Evolutionary conservation across 2,888 invertebrate species (phyloP), one percentile per base, ranked within the genome.

Genomic region (Tetheella fluctuosa): DNA sequence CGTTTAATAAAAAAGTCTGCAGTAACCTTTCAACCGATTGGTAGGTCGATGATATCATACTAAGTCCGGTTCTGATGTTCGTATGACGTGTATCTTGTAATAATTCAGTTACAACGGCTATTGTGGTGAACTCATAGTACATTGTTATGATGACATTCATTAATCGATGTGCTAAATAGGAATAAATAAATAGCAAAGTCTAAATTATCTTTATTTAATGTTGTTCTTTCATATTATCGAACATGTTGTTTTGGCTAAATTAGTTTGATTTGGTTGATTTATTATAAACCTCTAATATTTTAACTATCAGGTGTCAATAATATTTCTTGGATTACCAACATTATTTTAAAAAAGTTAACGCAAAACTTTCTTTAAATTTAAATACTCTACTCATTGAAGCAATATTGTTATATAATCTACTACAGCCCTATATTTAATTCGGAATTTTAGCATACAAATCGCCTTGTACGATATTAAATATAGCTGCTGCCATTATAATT

Each of bases 31-130:
- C 64, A 54, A 69, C 63, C 67, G 58, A 34, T 48, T 10, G 54
- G 23, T 65, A 64, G 58, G 59, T 15, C 37, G 69, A 72, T 80
- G 80, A 79, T 71, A 71, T 78, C 81, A 80, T 68, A 59, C 64
- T 65, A 68, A 69, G 71, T 71, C 79, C 71, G 75, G 75, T 70
- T 79, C 69, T 34, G 62, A 60, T 64, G 17, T 55, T 20, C 55
- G 20, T 20, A 55, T 55, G 30, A 55, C 34, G 6, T 37, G 30
- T 34, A 55, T 30, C 17, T 30, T 54, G 30, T 54, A 30, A 1
- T 28, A 55, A 55, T 23, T 30, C 37, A 34, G 34, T 8, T 23
- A 13, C 23, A 28, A 37, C 48, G 48, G 48, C 1, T 48, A 42
- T 37, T 39, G 39, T 17, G 55, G 17, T 55, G 55, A 55, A 13